Conservation (phyloP, 2,888 invertebrate genomes). For the Sipha maydis region DNA sequence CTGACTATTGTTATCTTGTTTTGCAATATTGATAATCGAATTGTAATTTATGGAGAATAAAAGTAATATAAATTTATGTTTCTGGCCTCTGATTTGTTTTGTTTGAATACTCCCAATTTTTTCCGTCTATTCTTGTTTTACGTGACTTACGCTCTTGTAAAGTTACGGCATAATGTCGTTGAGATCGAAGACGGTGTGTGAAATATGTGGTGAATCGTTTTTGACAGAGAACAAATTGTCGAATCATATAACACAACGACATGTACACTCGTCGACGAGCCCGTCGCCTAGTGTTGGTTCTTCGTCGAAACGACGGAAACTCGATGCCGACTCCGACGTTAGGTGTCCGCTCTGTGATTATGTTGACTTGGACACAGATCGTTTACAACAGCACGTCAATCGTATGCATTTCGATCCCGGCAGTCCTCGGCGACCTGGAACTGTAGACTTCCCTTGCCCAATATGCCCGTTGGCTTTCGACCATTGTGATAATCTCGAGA, state of each 20-base stretch:
- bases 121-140: neutral
- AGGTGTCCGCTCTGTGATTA: conserved; percentile 55
- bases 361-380: conserved; percentile 45
- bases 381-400: conserved; percentile 79
- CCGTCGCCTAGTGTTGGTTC: conserved; percentile 16
- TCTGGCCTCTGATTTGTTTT: neutral
- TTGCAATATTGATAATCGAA: conserved; percentile 47
- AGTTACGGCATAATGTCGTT: conserved; percentile 7
- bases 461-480: conserved; percentile 80
- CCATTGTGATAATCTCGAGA: conserved; percentile 81
- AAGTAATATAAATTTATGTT: conserved; percentile 42
- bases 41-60: conserved; percentile 24
- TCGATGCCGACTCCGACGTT: conserved; percentile 38
- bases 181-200: conserved; percentile 52
- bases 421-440: conserved; percentile 71
- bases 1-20: conserved; percentile 48
- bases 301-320: conserved; percentile 48
- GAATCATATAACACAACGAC: conserved; percentile 51
- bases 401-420: conserved; percentile 84
- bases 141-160: no score
- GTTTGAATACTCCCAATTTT: neutral
- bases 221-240: conserved; percentile 57
- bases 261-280: conserved; percentile 46
- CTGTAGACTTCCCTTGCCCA: conserved; percentile 76
- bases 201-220: conserved; percentile 58